phyloP scores from a whole-genome alignment of 1,140 invertebrate genomes.

The Drosophila rufa region DNA sequence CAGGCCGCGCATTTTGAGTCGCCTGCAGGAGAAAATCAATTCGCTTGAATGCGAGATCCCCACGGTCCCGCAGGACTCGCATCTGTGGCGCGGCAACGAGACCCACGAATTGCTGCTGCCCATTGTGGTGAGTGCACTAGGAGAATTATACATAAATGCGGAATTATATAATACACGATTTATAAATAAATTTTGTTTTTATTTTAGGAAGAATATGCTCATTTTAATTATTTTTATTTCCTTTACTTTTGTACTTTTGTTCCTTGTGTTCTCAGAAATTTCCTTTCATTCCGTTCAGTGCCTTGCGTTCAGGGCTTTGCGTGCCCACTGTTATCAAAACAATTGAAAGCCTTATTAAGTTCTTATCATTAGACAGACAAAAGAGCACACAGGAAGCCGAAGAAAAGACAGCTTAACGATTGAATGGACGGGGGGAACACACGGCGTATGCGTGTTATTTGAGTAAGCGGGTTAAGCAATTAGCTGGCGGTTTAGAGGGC shows the following conservation, averaged over 20 bases:
- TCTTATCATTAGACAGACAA: slow-evolving; percentile 62
- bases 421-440: slow-evolving; percentile 34
- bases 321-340: slow-evolving; percentile 45
- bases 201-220: not conserved
- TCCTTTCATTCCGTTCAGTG: not conserved
- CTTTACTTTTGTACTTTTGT: too few relatives aligned
- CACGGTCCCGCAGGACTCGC: slow-evolving; percentile 87
- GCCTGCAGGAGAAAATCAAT: slow-evolving; percentile 87
- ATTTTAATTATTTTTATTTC: too few relatives aligned
- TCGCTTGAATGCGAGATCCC: slow-evolving; percentile 88
- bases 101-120: slow-evolving; percentile 88
- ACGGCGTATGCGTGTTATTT: slow-evolving; percentile 60
- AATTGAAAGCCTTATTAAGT: slow-evolving; percentile 65
- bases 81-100: slow-evolving; percentile 89
- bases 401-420: slow-evolving; percentile 36
- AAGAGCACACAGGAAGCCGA: slow-evolving; percentile 9
- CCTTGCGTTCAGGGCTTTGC: slow-evolving; percentile 10
- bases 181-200: too few relatives aligned
- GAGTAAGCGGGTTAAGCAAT: slow-evolving; percentile 64
- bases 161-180: not conserved
- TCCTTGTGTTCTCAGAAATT: too few relatives aligned
- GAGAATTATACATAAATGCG: not conserved
- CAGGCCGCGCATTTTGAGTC: slow-evolving; percentile 78
- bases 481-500: slow-evolving; percentile 33
- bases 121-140: slow-evolving; percentile 86